Conservation (phyloP, 2,113 vertebrate species). For the Alligator mississippiensis region DNA sequence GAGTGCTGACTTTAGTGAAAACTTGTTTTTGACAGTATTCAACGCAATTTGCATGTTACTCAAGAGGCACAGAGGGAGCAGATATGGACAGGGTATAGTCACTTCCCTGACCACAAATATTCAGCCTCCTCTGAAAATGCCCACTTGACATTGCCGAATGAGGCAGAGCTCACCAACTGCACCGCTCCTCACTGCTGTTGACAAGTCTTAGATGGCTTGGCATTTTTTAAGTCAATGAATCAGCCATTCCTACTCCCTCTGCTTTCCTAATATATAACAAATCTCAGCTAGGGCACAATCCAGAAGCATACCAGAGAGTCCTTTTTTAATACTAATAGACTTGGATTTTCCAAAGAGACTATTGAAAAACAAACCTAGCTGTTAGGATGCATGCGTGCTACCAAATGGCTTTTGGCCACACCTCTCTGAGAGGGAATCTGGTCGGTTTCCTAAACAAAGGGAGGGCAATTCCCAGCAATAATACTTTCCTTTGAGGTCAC, state of each 20-base stretch:
- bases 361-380: neutral
- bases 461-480: neutral
- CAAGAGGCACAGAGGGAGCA: conserved; percentile 10
- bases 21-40: conserved; percentile 50
- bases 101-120: neutral
- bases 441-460: neutral
- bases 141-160: neutral
- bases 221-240: neutral
- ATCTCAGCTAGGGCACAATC: neutral
- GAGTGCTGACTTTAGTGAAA: conserved; percentile 67
- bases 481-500: neutral
- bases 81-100: neutral
- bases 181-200: neutral
- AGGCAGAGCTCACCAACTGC: neutral
- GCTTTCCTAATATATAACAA: neutral
- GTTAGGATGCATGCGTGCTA: neutral
- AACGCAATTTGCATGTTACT: conserved; percentile 36
- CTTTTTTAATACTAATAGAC: neutral
- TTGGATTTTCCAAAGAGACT: neutral
- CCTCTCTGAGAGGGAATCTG: neutral
- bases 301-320: neutral
- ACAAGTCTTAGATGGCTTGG: neutral
- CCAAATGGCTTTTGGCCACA: neutral
- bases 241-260: neutral
- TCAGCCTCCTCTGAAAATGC: neutral